These are phyloP conservation scores for Drosophila buzzatii DNA, from an alignment of 2,888 invertebrate species.

Conservation along the genomic window DNA sequence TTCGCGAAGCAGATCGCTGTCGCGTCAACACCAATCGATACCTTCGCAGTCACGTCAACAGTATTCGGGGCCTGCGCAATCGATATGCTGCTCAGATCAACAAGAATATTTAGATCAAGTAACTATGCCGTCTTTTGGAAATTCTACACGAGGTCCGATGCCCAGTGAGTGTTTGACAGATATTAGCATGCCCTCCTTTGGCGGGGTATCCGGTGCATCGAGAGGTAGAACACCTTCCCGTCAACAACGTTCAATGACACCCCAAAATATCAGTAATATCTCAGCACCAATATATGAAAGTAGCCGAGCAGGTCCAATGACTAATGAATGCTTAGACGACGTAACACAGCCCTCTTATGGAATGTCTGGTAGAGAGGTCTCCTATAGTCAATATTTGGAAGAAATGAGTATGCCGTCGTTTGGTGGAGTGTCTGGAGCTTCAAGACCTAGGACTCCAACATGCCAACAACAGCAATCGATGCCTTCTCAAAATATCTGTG, in stretches of 20 bases:
- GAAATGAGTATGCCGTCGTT: constrained; percentile 32
- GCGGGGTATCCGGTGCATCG: constrained; percentile 17
- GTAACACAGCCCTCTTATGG: constrained; percentile 21
- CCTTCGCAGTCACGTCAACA: background rate
- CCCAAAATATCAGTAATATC: constrained; percentile 5
- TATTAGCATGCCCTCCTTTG: constrained; percentile 34
- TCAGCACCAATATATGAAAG: constrained; percentile 22
- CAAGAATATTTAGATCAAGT: background rate
- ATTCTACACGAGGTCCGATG: background rate
- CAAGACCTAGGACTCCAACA: background rate
- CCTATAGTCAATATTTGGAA: constrained; percentile 15
- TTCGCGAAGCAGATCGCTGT: background rate
- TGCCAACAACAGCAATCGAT: background rate
- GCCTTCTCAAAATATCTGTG: background rate
- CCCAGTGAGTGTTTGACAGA: constrained; percentile 24
- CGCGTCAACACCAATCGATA: background rate
- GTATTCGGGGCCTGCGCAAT: background rate
- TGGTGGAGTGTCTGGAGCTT: constrained; percentile 21
- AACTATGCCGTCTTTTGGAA: constrained; percentile 13
- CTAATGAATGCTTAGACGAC: constrained; percentile 13
- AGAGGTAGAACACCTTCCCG: background rate
- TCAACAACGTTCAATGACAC: background rate
- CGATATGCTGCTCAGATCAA: background rate
- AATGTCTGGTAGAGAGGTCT: background rate
- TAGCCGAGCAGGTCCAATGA: background rate